Percentiles rank a stretch among this genome's conserved stretches.
phyloP scores from a whole-genome alignment of 2,113 vertebrate genomes.

The Gnathonemus echidnorhynchus region DNA sequence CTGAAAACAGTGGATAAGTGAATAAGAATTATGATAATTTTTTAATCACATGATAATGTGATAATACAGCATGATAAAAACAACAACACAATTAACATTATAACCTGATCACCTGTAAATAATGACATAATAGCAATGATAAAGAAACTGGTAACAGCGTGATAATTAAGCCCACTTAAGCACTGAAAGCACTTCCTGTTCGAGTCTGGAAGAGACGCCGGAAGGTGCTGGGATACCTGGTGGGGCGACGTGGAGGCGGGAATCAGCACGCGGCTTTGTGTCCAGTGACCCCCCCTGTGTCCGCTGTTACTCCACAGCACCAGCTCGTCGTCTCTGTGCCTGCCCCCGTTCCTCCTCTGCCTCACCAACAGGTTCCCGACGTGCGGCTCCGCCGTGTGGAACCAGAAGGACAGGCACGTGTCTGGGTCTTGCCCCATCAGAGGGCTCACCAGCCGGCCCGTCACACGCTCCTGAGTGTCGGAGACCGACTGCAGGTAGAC shows the following conservation, averaged over 20 bases:
- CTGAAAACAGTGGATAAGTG: neutral
- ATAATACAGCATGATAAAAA: neutral
- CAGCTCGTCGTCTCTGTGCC: slow-evolving; percentile 31
- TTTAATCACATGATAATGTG: slow-evolving; percentile 4
- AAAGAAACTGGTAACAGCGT: neutral
- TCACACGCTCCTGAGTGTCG: slow-evolving; percentile 60
- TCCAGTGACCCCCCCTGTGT: slow-evolving; percentile 75
- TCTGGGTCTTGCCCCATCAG: slow-evolving; percentile 62
- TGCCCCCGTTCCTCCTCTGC: slow-evolving; percentile 55
- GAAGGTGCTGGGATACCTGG: slow-evolving; percentile 59
- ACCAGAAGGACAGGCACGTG: slow-evolving; percentile 95
- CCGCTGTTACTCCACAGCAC: slow-evolving; percentile 70
- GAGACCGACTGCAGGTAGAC: slow-evolving; percentile 75
- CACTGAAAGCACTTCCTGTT: neutral
- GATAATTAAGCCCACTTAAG: neutral
- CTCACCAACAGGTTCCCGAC: slow-evolving; percentile 72
- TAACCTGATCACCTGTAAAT: slow-evolving; percentile 1
- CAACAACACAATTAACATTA: slow-evolving; percentile 6
- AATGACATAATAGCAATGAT: neutral
- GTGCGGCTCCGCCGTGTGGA: slow-evolving; percentile 70
- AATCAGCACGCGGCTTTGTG: slow-evolving; percentile 76
- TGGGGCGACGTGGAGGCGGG: slow-evolving; percentile 71
- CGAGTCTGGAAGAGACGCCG: neutral
- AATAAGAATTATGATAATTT: neutral
- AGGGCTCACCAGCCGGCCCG: slow-evolving; percentile 71